Percentiles rank a stretch among this genome's conserved stretches.
Evolutionary conservation across 2,797 vertebrate species (phyloP).

Genomic region (Eupleurogrammus muticus): DNA sequence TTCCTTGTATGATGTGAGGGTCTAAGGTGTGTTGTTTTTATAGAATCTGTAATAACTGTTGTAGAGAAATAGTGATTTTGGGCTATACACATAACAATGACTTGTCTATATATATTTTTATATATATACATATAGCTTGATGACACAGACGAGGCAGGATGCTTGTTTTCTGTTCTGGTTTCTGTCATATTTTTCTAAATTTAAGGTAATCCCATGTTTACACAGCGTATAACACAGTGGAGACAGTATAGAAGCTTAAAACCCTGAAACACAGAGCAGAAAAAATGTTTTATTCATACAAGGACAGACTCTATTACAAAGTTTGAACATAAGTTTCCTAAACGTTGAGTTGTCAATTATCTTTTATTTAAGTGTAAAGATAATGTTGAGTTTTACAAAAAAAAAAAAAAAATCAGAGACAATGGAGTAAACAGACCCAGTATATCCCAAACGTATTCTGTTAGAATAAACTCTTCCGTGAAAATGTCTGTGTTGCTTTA

Average conservation of each 20-base stretch:
- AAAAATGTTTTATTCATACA: background rate
- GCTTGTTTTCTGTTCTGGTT: too few species aligned
- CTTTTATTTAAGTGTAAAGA: slow-evolving; percentile 3
- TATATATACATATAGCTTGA: too few species aligned
- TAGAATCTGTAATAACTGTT: too few species aligned
- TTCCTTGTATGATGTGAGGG: too few species aligned
- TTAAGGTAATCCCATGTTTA: too few species aligned
- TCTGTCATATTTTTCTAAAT: too few species aligned
- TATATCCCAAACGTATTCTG: background rate
- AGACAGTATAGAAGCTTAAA: background rate
- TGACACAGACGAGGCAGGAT: too few species aligned
- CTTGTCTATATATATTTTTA: too few species aligned
- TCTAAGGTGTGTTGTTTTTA: too few species aligned
- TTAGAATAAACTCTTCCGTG: background rate
- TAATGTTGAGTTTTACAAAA: slow-evolving; percentile 11
- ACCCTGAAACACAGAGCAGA: background rate
- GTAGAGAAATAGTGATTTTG: too few species aligned
- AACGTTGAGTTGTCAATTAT: background rate
- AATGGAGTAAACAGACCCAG: background rate
- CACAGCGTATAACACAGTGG: too few species aligned
- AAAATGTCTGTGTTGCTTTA: slow-evolving; percentile 1
- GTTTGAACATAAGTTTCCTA: background rate
- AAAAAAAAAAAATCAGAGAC: background rate
- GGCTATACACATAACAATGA: too few species aligned
- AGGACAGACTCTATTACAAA: background rate